These are phyloP conservation scores for Chionis minor DNA, from an alignment of 2,113 vertebrate genomes.

Conservation along the genomic window DNA sequence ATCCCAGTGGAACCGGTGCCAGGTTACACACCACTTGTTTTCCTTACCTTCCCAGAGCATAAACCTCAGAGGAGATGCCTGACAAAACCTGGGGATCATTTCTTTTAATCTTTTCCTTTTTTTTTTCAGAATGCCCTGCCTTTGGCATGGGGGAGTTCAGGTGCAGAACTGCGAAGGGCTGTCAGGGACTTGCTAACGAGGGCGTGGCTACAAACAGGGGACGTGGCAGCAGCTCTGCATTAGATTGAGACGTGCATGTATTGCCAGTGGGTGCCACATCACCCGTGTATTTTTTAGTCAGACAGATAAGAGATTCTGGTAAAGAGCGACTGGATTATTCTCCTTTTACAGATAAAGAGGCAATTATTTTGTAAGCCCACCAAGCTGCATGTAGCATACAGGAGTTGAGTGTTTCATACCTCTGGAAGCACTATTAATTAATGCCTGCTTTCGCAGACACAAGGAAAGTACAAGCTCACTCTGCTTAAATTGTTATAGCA, in stretches of 20 bases:
- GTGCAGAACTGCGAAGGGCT: background rate
- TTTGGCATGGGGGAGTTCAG: background rate
- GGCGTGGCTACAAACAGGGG: background rate
- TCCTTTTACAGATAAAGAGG: background rate
- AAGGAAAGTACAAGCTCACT: background rate
- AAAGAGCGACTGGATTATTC: background rate
- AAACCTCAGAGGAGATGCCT: background rate
- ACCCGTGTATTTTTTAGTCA: background rate
- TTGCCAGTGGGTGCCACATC: background rate
- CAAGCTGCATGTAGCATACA: background rate
- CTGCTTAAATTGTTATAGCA: background rate
- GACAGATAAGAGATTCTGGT: background rate
- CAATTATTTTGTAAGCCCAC: background rate
- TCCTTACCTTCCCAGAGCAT: background rate
- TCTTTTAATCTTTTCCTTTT: background rate
- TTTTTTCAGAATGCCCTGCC: background rate
- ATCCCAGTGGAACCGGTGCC: background rate
- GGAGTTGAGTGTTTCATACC: background rate
- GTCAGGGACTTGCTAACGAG: background rate
- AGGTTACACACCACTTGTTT: background rate
- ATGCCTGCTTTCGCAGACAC: background rate
- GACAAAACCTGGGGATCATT: background rate
- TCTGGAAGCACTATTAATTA: background rate
- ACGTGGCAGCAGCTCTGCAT: fast-evolving
- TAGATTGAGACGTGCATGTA: background rate